Conservation (phyloP, 2,113 vertebrate species). For the Saimiri boliviensis region DNA sequence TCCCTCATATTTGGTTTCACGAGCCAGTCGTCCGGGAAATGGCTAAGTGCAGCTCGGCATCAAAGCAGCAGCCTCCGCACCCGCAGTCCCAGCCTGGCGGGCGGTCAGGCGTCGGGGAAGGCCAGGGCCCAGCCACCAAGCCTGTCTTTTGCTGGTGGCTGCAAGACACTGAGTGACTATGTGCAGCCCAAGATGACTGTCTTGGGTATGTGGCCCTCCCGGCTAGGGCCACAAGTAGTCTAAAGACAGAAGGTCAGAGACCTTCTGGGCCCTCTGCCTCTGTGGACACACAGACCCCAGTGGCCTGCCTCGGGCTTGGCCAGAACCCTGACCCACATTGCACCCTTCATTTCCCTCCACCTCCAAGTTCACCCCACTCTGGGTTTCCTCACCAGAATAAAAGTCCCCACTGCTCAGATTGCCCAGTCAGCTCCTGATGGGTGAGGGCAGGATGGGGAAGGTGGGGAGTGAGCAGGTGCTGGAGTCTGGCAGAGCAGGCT, state of each 20-base stretch:
- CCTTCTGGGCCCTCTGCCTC: not conserved
- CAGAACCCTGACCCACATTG: not conserved
- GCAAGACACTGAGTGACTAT: rapidly evolving
- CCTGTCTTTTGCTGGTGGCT: rapidly evolving
- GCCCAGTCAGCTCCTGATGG: not conserved
- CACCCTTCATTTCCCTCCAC: not conserved
- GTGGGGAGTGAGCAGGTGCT: not conserved
- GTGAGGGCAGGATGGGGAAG: not conserved
- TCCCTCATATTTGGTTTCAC: conserved; percentile 72
- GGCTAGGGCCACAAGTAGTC: rapidly evolving
- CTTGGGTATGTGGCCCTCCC: not conserved
- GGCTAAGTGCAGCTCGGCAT: conserved; percentile 50
- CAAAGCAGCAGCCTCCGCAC: conserved; percentile 1
- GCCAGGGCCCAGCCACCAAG: not conserved
- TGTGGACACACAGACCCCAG: no score
- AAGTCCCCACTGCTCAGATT: not conserved
- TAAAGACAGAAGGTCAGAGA: not conserved
- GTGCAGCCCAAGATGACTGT: rapidly evolving
- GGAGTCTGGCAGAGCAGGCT: not conserved
- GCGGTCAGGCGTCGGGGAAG: not conserved
- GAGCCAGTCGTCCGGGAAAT: not conserved
- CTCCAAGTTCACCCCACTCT: not conserved
- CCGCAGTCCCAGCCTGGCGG: not conserved
- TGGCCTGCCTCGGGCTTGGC: rapidly evolving
- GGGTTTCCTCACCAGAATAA: conserved; percentile 27